Conservation (phyloP, 2,113 vertebrate species). For the Mastomys coucha region DNA sequence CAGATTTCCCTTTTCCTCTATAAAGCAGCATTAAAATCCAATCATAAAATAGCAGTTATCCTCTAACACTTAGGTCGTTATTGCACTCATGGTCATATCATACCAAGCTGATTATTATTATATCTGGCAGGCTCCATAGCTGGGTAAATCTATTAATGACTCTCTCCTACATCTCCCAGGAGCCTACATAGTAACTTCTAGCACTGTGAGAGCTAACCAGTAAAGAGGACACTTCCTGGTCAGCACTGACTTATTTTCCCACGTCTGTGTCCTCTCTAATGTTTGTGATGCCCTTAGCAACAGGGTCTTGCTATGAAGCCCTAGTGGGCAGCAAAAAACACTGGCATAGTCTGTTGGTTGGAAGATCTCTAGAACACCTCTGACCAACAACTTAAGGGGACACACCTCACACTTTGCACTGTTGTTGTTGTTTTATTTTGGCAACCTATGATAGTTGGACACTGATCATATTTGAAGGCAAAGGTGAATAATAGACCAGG, state of each 20-base stretch:
- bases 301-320: neutral
- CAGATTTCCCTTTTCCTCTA: neutral
- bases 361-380: neutral
- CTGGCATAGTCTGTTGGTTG: neutral
- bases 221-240: too few species aligned
- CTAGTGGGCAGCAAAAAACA: neutral
- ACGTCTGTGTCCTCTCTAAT: neutral
- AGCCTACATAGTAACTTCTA: too few species aligned
- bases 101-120: neutral
- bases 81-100: neutral
- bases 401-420: neutral
- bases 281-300: neutral
- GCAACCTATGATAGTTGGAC: neutral
- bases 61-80: too few species aligned
- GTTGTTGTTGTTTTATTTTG: neutral
- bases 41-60: neutral
- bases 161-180: too few species aligned
- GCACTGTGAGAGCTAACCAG: neutral
- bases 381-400: neutral
- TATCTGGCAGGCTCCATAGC: neutral
- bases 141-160: neutral
- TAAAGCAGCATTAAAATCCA: neutral
- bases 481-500: neutral
- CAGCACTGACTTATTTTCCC: neutral
- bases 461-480: neutral